Evolutionary conservation across 2,888 invertebrate genomes (phyloP), one percentile per base, ranked within the genome.

Genomic region (Matsumyia berberina): DNA sequence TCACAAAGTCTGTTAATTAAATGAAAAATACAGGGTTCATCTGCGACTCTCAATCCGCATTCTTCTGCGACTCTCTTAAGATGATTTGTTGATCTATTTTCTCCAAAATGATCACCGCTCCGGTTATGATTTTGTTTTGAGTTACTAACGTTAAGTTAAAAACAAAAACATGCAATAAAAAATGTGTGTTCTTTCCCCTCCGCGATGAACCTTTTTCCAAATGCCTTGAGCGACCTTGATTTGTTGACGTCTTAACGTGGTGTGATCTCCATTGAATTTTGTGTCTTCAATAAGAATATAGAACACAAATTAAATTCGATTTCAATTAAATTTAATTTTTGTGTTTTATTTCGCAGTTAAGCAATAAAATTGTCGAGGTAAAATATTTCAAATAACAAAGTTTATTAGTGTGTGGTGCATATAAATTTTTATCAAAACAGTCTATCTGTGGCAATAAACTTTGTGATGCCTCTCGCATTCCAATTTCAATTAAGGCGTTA

Each of bases 281-380:
- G 33, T 17, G 62, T 46, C 62, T 46, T 33, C 62, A 62, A 19
- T 62, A 31, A 46, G 46, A 62, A 62, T 62, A 35, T 62, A 46
- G 62, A 62, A 19, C 62, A 62, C 46, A 33, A n/a, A 62, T 46
- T 62, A 60, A 60, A 60, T 6, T 42, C n/a, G 15, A 60, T 44
- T 12, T 9, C 29, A 31, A 44, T 44, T 44, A 19, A n/a, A 60
- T 57, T 58, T 24, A 24, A 24, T 19, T 46, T 46, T 9, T 24
- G 17, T 44, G n/a, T 51, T 51, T 51, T 51, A 51, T 51, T 29
- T 51, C 3, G 1, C 8, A 11, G 5, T 4, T 9, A 53, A 33
- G 24, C 4, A 53, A 51, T 5, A 53, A 29, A 24, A 19, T 9
- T 17, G 17, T 19, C 0, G 12, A 15, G 2, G 24, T n/a, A 29